These are phyloP conservation scores for Calephelis nemesis DNA, from an alignment of 1,140 invertebrate genomes.

Conservation along the genomic window DNA sequence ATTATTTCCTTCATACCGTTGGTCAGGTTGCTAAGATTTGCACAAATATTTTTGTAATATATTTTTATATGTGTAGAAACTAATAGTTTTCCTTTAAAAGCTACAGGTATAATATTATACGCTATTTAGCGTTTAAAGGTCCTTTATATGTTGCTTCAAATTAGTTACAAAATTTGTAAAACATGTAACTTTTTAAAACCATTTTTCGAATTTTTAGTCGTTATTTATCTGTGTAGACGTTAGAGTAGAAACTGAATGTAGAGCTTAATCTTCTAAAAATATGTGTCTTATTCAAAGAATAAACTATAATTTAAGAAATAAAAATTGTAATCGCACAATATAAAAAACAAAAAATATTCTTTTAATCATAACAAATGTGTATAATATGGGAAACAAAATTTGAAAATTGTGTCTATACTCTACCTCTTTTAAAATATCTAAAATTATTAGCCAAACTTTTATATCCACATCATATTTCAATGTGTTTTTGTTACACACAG, in stretches of 20 bases:
- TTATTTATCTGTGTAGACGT: neutral
- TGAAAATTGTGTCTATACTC: no score
- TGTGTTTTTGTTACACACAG: neutral
- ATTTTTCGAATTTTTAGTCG: neutral
- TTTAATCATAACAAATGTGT: neutral
- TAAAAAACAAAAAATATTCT: neutral
- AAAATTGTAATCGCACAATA: neutral
- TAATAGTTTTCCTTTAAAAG: neutral
- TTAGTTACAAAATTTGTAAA: no score
- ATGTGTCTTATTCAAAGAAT: slow-evolving; percentile 5
- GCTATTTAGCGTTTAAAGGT: no score
- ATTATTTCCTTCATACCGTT: neutral
- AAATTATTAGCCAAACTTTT: no score
- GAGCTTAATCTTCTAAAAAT: slow-evolving; percentile 5
- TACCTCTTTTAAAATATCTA: no score
- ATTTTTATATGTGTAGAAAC: slow-evolving; percentile 9
- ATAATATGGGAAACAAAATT: no score
- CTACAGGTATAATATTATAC: no score
- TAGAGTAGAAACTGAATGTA: slow-evolving; percentile 8
- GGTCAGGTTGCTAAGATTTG: slow-evolving; percentile 1
- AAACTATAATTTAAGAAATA: slow-evolving; percentile 6
- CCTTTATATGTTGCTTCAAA: no score
- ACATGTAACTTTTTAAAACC: neutral
- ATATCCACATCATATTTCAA: no score
- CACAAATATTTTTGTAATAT: slow-evolving; percentile 13